phyloP scores from a whole-genome alignment of 1,140 invertebrate species.

The Drosophila repletoides region DNA sequence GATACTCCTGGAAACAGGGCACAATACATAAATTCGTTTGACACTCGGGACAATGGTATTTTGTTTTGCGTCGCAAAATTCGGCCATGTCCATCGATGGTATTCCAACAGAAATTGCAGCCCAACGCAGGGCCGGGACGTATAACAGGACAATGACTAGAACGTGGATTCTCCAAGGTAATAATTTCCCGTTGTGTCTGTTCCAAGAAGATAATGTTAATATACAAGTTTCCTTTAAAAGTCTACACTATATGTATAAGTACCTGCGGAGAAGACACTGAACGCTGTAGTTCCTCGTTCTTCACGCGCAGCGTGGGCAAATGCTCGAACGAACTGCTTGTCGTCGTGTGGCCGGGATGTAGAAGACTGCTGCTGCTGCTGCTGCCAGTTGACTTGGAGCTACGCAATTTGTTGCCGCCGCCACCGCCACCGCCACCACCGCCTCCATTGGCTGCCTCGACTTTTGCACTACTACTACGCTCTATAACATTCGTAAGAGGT shows the following conservation, averaged over 20 bases:
- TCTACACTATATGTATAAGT: too few species aligned
- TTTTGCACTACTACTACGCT: slow-evolving; percentile 34
- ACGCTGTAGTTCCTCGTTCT: slow-evolving; percentile 84
- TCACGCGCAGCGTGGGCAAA: slow-evolving; percentile 82
- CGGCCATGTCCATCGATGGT: slow-evolving; percentile 90
- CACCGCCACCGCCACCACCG: slow-evolving; percentile 5
- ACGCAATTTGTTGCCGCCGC: slow-evolving; percentile 49
- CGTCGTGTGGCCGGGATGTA: slow-evolving; percentile 57
- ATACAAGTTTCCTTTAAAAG: too few species aligned
- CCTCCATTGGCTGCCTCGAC: slow-evolving; percentile 49
- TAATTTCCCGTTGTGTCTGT: slow-evolving; percentile 77
- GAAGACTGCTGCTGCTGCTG: slow-evolving; percentile 44
- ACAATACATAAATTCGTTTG: slow-evolving; percentile 93
- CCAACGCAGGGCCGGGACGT: slow-evolving; percentile 90
- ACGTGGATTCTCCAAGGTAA: slow-evolving; percentile 82
- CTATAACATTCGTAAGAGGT: slow-evolving; percentile 42
- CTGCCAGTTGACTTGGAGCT: slow-evolving; percentile 66
- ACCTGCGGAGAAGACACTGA: slow-evolving; percentile 85
- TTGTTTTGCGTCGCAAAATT: slow-evolving; percentile 91
- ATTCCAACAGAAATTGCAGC: slow-evolving; percentile 95
- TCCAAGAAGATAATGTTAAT: not conserved
- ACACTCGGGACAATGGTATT: slow-evolving; percentile 94
- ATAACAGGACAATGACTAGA: slow-evolving; percentile 90
- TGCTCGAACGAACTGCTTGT: slow-evolving; percentile 78
- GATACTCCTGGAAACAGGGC: slow-evolving; percentile 92